phyloP scores from a whole-genome alignment of 2,888 invertebrate genomes.

The Atrina japonica region DNA sequence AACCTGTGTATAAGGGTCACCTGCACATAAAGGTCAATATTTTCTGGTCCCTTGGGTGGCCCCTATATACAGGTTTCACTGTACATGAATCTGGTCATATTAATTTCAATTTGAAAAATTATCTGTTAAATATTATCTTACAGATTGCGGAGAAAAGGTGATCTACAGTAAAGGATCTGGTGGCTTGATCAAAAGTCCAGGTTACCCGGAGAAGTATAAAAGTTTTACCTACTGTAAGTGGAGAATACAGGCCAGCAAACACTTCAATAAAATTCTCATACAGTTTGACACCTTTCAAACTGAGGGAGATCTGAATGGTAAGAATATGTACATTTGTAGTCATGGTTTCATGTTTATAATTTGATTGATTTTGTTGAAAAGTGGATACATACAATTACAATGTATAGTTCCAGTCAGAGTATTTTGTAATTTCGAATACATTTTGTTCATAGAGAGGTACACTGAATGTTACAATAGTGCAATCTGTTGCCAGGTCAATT shows the following conservation, averaged over 20 bases:
- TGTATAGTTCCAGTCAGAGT: too few species aligned
- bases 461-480: background rate
- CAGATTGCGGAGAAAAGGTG: conserved; percentile 95
- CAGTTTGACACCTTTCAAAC: conserved; percentile 95
- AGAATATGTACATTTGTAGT: conserved; percentile 52
- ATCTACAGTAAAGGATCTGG: conserved; percentile 82
- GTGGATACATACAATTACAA: too few species aligned
- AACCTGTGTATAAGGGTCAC: too few species aligned
- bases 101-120: too few species aligned
- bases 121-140: too few species aligned
- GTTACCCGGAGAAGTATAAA: conserved; percentile 94
- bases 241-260: conserved; percentile 92
- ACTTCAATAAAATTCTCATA: conserved; percentile 92
- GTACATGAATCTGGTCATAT: too few species aligned
- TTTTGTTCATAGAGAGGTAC: background rate
- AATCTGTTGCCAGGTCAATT: background rate
- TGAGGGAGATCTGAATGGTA: conserved; percentile 94
- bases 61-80: too few species aligned
- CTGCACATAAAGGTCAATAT: too few species aligned
- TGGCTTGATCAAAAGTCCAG: conserved; percentile 91
- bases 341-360: too few species aligned
- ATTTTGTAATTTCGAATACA: background rate
- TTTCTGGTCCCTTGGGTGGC: too few species aligned
- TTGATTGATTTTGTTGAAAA: too few species aligned
- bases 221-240: conserved; percentile 91